Base-by-base conservation (phyloP, 2,888 invertebrate species). In the Archips xylosteana region DNA sequence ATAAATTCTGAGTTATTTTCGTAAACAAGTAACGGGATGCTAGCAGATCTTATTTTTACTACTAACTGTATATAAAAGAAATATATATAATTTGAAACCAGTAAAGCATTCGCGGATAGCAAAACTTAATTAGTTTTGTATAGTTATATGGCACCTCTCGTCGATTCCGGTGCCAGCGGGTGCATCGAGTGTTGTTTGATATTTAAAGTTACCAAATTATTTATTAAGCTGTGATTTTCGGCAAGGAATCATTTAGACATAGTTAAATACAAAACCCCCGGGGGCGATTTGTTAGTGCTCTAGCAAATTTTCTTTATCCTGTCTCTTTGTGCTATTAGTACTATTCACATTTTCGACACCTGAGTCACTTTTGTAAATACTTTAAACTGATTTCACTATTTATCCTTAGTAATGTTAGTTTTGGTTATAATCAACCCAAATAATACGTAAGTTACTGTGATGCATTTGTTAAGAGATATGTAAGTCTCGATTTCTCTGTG, bases 351-450 rank as follows among this genome's bases (percentile, higher is more conserved):
- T 49, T 49, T n/a, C 8, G 32, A 57, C 32, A 12, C 32, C 2
- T 23, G 57, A 32, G 32, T 32, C 57, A 32, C 32, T 57, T 57
- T 57, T 57, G 57, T 57, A 57, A 57, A 57, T 57, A 57, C 6
- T 57, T 57, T 57, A 6, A 10, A 12, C 57, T 57, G 10, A 32
- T 57, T 57, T 57, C 10, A 57, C 12, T 57, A 4, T 32, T 32
- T 12, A 32, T 57, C 32, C 57, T 57, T 57, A 57, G 57, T 57
- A 32, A 2, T 23, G 23, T 54, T 23, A 51, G 51, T 51, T 51
- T 51, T 51, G n/a, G n/a, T n/a, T 54, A 8, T 54, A 57, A 12
- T 32, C 57, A 57, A 4, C 10, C 6, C 12, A 32, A 32, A 57
- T 23, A 32, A 12, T 32, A 57, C 10, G 57, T 57, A n/a, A 32